These are phyloP conservation scores for Argynnis bischoffii DNA, from an alignment of 2,888 invertebrate species.

Conservation along the genomic window DNA sequence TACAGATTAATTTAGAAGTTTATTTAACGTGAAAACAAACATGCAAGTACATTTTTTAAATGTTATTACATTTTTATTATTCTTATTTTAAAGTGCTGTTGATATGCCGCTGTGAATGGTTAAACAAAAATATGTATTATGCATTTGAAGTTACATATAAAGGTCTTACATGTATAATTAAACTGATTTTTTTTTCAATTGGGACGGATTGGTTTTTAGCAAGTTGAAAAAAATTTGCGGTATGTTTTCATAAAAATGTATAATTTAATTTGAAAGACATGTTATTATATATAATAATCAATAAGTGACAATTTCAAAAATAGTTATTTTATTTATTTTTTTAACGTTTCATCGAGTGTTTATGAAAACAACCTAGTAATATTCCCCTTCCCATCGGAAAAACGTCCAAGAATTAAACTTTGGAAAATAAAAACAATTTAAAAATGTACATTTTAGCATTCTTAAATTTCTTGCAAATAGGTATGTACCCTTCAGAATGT, in stretches of 20 bases:
- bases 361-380: conserved; percentile 10
- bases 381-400: conserved; percentile 3
- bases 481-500: not conserved
- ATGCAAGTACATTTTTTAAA: conserved; percentile 76
- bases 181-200: conserved; percentile 41
- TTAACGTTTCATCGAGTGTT: not conserved
- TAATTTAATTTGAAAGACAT: too few species aligned
- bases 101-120: conserved; percentile 70
- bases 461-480: not conserved
- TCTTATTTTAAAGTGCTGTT: conserved; percentile 57
- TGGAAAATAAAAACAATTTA: not conserved
- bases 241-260: conserved; percentile 28
- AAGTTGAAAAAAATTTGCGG: conserved; percentile 15
- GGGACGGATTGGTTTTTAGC: conserved; percentile 59
- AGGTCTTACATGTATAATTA: conserved; percentile 21
- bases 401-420: not conserved
- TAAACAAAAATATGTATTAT: conserved; percentile 55
- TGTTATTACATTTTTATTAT: conserved; percentile 63
- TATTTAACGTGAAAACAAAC: conserved; percentile 75
- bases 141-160: conserved; percentile 39
- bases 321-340: not conserved
- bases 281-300: too few species aligned
- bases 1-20: conserved; percentile 56
- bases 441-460: not conserved
- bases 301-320: too few species aligned